A percentile compares a stretch with the other conserved stretches of the same genome.
These are phyloP conservation scores for Stramonita haemastoma DNA, from an alignment of 2,888 invertebrate species.

Conservation along the genomic window DNA sequence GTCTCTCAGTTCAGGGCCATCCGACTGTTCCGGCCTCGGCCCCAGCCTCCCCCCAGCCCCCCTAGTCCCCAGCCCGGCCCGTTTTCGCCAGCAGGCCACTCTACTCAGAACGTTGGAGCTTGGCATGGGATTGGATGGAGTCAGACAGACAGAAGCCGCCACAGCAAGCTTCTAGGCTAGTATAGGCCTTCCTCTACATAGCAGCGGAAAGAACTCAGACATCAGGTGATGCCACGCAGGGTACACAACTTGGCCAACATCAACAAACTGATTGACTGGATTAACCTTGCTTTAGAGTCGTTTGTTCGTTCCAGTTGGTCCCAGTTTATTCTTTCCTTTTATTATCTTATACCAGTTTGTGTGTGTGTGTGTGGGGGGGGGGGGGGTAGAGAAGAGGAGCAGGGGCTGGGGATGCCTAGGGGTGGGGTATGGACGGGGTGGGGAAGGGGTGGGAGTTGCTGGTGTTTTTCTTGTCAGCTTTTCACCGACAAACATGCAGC, in stretches of 20 bases:
- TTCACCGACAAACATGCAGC: no score
- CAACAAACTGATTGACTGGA: constrained; percentile 14
- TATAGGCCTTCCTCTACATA: no score
- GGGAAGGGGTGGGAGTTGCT: no score
- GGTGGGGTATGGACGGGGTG: not conserved
- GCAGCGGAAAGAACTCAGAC: not conserved
- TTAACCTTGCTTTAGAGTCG: not conserved
- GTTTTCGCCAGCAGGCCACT: no score
- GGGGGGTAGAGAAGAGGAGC: not conserved
- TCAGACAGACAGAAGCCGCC: not conserved
- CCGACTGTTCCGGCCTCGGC: no score
- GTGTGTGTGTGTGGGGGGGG: not conserved
- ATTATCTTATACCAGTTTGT: not conserved
- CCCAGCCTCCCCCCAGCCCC: no score
- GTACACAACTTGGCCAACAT: not conserved
- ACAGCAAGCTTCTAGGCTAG: no score
- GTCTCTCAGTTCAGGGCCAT: constrained; percentile 12
- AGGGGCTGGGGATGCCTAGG: not conserved
- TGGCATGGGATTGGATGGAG: no score
- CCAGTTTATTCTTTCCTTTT: not conserved
- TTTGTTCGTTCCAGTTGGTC: not conserved
- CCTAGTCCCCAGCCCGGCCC: no score
- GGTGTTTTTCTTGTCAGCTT: no score
- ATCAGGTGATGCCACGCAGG: not conserved
- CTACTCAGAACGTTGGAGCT: no score